Evolutionary conservation across 2,888 invertebrate species (phyloP), one percentile per base, ranked within the genome.

Genomic region (Amorpha juglandis): DNA sequence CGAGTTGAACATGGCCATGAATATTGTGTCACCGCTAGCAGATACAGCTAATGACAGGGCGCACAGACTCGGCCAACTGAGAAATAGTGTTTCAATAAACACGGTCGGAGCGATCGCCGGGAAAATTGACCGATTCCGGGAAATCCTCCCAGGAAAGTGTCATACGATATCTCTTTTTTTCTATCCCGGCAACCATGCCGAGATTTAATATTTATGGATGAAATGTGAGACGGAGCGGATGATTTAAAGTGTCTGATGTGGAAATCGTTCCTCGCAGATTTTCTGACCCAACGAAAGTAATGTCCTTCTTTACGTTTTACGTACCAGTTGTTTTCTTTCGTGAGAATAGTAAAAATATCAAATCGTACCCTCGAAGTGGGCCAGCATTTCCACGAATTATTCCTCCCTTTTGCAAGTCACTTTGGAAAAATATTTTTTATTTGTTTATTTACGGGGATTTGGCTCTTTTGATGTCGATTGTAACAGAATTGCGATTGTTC

Each of bases 171-270:
- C 88, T 87, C 84, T 86, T 90, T 89, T 89, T 88, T 90, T 89
- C 88, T 88, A 86, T 87, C 82, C 83, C 82, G 80, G 81, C 83
- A 85, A 84, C 88, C 87, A 82, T 87, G 87, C 85, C 87, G 87
- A 89, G 88, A 90, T 92, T 92, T 92, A 92, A 92, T 92, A 92
- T 92, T 92, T 92, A 93, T 92, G 89, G 92, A 89, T 89, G 91
- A 91, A 92, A 91, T 91, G 91, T 93, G 90, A 91, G 87, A 87
- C 91, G 86, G 82, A 87, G 91, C 91, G 89, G 78, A 91, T 92
- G 92, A 93, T 92, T 92, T 92, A 91, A 91, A 92, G 88, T 90
- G 89, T 89, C 89, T 89, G 89, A 92, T 89, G 92, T 91, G 90
- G 88, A 91, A 92, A 92, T 90, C 84, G 89, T 88, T 89, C 81